Evolutionary conservation across 1,140 invertebrate species (phyloP), one percentile per base, ranked within the genome.

Genomic region (Neoseiulus cucumeris): DNA sequence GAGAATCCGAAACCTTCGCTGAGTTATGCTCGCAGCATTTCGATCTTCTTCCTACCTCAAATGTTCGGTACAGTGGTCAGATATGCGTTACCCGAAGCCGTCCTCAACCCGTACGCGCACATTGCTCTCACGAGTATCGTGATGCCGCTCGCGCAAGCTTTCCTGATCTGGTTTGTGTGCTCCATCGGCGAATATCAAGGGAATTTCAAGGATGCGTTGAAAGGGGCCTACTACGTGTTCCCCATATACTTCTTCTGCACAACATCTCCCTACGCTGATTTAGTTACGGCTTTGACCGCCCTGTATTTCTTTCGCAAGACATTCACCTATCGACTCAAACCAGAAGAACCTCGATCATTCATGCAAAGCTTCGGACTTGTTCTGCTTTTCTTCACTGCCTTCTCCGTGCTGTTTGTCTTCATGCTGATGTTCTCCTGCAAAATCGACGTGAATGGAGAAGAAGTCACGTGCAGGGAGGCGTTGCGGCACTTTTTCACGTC

Each of bases 351-450:
- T 28, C 75, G 75, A 51, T 71, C 76, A 33, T 67, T 80, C 17
- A 65, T 20, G 59, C 74, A 71, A 66, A 68, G 79, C 64, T 18
- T 78, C 2, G 28, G 68, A 2, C 66, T 81, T 7, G 72, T 94
- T 2, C 70, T 74, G 0, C 30, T 82, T 0, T 85, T 82, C 69
- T 77, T 80, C 0, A 68, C 80, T 2, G 68, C 95, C 0, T 95
- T 89, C 71, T 70, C 83, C 0, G 80, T 81, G 0, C 70, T 93
- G 0, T 89, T 86, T 84, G 74, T 76, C 22, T 85, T 85, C 28
- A 88, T 84, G 68, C 76, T 96, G 17, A 91, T 89, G 74, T 94
- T 93, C 75, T 92, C 94, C 73, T 87, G 88, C 12, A 85, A 82
- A 45, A 79, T 95, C 0, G 87, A 91, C 71, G 84, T 83, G 65